Base-by-base conservation (phyloP, 2,888 invertebrate genomes). In the Synergus itoensis region DNA sequence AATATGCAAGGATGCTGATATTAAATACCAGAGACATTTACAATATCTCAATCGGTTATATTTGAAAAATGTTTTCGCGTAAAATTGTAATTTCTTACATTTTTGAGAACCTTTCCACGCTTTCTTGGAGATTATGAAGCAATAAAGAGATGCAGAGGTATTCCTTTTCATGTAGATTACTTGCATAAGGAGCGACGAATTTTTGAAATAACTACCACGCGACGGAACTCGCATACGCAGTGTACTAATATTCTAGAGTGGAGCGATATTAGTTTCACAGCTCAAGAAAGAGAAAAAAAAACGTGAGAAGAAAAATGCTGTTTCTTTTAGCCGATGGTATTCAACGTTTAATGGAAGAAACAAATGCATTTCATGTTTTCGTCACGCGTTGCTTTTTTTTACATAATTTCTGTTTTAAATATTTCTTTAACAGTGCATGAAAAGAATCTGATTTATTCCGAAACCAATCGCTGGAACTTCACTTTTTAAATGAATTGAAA, bases 181-280 rank as follows among this genome's bases (percentile, higher is more conserved):
- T 73, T 53, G 53, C 53, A 53, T 40, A 79, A 83, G 81, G 69
- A 82, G 67, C 80, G 79, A 77, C 79, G 76, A 81, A 83, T 81
- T 80, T 83, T 83, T 79, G 79, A 80, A 83, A 80, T 82, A 81
- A 81, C 79, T 81, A 81, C 78, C 79, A 80, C 81, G 75, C 80
- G 79, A 62, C 65, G 60, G 65, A 83, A 83, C 83, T 83, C 81
- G 82, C 81, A 83, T 81, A 81, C 81, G 81, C 81, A 84, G 79
- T 81, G 79, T 36, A 73, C 36, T 73, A 73, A 73, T 67, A 45
- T 73, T 73, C 73, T n/a, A 53, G 53, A 53, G 73, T 12, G 53
- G 12, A 53, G 28, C 4, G 53, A 73, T 36, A 73, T 36, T 36
- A 40, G n/a, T 73, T 53, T 53, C 36, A 36, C 28, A 62, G 14